Conservation (phyloP, 2,113 vertebrate genomes). For the Lycaon pictus region DNA sequence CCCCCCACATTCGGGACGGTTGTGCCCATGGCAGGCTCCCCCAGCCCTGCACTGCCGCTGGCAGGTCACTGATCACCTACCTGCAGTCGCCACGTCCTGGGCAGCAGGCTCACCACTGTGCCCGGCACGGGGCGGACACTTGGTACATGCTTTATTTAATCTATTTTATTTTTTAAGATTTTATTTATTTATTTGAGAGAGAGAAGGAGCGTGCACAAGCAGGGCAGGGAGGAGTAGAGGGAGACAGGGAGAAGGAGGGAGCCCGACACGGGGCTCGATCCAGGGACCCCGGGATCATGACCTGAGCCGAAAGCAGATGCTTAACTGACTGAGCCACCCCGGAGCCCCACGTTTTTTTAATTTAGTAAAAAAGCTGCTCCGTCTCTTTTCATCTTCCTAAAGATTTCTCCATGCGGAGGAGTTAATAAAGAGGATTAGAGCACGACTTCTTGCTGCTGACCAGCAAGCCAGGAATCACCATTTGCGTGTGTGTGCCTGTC, state of each 20-base stretch:
- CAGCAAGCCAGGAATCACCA: not conserved
- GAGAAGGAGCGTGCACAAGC: too few species aligned
- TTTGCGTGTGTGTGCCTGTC: not conserved
- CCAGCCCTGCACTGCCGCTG: not conserved
- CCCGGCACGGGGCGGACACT: not conserved
- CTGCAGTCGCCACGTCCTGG: not conserved
- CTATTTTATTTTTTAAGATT: too few species aligned
- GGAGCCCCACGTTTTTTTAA: not conserved
- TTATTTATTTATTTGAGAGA: too few species aligned
- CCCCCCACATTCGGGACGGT: not conserved
- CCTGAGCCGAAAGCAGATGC: too few species aligned
- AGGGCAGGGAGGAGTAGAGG: too few species aligned
- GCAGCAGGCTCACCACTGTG: not conserved
- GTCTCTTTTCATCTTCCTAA: slow-evolving; percentile 39
- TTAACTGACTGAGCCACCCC: too few species aligned
- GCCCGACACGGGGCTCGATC: too few species aligned
- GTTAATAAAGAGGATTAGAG: not conserved
- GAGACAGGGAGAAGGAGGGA: too few species aligned
- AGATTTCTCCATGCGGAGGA: not conserved
- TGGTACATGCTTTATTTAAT: too few species aligned
- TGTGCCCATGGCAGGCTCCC: not conserved
- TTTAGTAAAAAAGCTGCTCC: slow-evolving; percentile 38
- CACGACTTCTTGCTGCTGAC: not conserved
- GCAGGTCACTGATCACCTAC: not conserved
- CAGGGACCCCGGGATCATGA: too few species aligned